Evolutionary conservation across 2,113 vertebrate genomes (phyloP).

Genomic region (Microtus oregoni): DNA sequence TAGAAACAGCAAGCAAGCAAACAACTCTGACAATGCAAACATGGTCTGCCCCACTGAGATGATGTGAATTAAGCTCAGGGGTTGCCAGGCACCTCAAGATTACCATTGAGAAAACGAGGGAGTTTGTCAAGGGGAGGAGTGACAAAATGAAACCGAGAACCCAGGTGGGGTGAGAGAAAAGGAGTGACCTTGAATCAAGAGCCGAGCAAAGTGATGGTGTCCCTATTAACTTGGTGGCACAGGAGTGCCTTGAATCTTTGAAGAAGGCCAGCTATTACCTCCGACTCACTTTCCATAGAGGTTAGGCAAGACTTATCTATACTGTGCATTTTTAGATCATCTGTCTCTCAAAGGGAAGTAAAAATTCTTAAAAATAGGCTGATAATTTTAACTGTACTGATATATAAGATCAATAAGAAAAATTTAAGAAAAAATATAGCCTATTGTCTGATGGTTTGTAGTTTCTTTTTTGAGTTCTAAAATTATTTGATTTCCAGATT

Average conservation of each 20-base stretch:
- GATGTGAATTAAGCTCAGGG: background rate
- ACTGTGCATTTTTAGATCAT: background rate
- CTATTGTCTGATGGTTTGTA: background rate
- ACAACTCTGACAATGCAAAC: background rate
- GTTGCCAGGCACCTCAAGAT: background rate
- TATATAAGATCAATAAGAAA: background rate
- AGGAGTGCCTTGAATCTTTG: background rate
- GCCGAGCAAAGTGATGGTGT: background rate
- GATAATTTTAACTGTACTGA: background rate
- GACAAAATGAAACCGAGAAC: background rate
- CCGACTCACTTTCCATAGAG: background rate
- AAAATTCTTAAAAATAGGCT: conserved; percentile 10
- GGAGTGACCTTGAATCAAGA: background rate
- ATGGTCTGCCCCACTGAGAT: background rate
- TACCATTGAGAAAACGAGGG: background rate
- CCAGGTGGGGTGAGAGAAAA: background rate
- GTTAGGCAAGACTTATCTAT: background rate
- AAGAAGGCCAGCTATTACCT: background rate
- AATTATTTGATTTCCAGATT: conserved; percentile 30
- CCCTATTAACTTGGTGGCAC: background rate
- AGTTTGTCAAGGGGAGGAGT: background rate
- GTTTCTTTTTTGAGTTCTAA: background rate
- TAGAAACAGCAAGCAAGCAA: background rate
- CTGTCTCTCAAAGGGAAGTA: background rate
- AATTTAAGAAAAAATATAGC: background rate